These are phyloP conservation scores for Ctenopoma multispine DNA, from an alignment of 2,797 vertebrate species.

Conservation along the genomic window DNA sequence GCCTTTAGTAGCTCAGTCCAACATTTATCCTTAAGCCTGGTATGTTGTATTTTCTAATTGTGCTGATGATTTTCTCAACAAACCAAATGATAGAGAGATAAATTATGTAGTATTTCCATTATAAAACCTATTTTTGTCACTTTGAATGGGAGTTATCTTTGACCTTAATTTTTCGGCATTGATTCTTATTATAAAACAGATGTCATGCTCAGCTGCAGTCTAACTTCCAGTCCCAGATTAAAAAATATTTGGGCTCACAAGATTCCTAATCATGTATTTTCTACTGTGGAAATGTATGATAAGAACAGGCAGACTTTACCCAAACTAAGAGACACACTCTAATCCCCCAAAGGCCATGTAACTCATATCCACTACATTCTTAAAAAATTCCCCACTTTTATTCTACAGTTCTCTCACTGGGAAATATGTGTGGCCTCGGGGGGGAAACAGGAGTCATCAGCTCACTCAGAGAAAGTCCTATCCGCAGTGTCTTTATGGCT, in stretches of 20 bases:
- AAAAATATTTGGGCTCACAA: conserved; percentile 9
- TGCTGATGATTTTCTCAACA: background rate
- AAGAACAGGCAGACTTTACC: conserved; percentile 40
- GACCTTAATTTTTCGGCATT: background rate
- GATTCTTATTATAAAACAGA: background rate
- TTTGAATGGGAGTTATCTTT: background rate
- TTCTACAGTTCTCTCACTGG: conserved; percentile 41
- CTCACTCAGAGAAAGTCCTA: conserved; percentile 67
- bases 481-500: conserved; percentile 72
- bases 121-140: background rate
- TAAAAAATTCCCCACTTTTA: conserved; percentile 40
- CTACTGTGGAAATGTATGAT: conserved; percentile 34
- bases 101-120: conserved; percentile 1
- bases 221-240: background rate
- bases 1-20: background rate
- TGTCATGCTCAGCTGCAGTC: background rate
- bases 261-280: conserved; percentile 7
- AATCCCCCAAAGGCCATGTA: conserved; percentile 37
- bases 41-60: background rate
- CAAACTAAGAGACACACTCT: conserved; percentile 34
- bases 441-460: conserved; percentile 74
- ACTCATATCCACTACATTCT: conserved; percentile 63
- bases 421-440: conserved; percentile 63
- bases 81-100: background rate
- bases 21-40: background rate